Percentiles rank a stretch among this genome's conserved stretches.
These are phyloP conservation scores for Marcusenius ussheri DNA, from an alignment of 2,113 vertebrate species.

Conservation along the genomic window DNA sequence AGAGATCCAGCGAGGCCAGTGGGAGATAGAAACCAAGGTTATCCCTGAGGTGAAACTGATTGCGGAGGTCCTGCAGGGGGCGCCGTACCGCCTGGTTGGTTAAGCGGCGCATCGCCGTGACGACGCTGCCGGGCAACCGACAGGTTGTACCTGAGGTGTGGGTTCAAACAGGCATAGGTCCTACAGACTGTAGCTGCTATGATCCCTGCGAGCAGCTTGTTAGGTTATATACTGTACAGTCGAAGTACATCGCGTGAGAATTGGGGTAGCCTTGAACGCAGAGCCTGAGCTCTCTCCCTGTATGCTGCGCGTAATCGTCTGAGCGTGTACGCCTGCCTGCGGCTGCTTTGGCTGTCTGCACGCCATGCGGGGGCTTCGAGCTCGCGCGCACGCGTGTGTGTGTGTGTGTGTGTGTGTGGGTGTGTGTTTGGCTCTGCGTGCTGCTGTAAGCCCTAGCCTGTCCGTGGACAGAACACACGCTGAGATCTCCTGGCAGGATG, in stretches of 20 bases:
- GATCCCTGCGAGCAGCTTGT: slow-evolving; percentile 28
- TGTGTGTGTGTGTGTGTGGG: not conserved
- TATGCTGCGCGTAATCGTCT: not conserved
- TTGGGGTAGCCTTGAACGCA: slow-evolving; percentile 11
- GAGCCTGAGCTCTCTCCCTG: not conserved
- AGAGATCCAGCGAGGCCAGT: not conserved
- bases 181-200: slow-evolving; percentile 25
- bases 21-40: too few relatives aligned
- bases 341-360: not conserved
- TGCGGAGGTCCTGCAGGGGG: not conserved
- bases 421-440: not conserved
- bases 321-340: slow-evolving; percentile 8
- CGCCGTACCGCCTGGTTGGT: slow-evolving; percentile 1
- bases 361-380: not conserved
- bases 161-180: not conserved
- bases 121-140: not conserved
- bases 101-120: not conserved
- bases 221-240: slow-evolving; percentile 34
- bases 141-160: not conserved
- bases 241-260: slow-evolving; percentile 30
- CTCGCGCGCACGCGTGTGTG: not conserved
- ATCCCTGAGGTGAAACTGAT: not conserved
- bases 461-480: not conserved
- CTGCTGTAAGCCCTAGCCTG: not conserved
- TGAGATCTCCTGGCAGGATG: not conserved